These are phyloP conservation scores for Electrona antarctica DNA, from an alignment of 2,113 vertebrate species.

Conservation along the genomic window DNA sequence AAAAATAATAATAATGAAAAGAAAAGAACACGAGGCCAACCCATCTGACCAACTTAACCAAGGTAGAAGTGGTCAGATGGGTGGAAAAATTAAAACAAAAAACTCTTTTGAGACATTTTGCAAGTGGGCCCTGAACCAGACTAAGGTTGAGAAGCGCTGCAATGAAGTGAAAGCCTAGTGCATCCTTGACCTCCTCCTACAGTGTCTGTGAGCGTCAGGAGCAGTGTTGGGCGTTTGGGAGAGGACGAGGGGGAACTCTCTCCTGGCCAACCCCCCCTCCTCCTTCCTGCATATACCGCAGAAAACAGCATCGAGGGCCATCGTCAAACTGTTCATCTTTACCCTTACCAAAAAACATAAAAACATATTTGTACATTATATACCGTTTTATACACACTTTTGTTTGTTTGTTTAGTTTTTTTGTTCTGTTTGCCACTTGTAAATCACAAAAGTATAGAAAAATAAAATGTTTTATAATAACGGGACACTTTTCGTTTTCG, in stretches of 20 bases:
- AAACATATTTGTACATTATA: slow-evolving; percentile 72
- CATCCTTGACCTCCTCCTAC: slow-evolving; percentile 21
- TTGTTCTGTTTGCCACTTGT: slow-evolving; percentile 63
- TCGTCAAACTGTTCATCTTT: slow-evolving; percentile 63
- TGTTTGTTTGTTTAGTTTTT: slow-evolving; percentile 23
- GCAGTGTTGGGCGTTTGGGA: slow-evolving; percentile 60
- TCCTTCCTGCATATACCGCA: slow-evolving; percentile 66
- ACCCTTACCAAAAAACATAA: slow-evolving; percentile 77
- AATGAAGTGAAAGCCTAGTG: too few species aligned
- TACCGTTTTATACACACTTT: slow-evolving; percentile 76
- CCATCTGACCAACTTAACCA: too few species aligned
- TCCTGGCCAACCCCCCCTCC: slow-evolving; percentile 43
- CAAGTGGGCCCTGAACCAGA: too few species aligned
- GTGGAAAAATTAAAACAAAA: too few species aligned
- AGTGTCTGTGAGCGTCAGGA: slow-evolving; percentile 45
- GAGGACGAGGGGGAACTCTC: slow-evolving; percentile 40
- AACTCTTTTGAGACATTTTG: too few species aligned
- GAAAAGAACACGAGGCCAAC: too few species aligned
- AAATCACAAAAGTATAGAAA: slow-evolving; percentile 84
- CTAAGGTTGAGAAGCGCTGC: too few species aligned
- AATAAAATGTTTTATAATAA: slow-evolving; percentile 83
- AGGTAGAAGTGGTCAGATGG: too few species aligned
- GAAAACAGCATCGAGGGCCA: slow-evolving; percentile 72
- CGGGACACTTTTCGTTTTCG: slow-evolving; percentile 61
- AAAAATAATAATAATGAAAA: too few species aligned